Conservation (phyloP, 2,888 invertebrate genomes). For the Trachelus stipa region DNA sequence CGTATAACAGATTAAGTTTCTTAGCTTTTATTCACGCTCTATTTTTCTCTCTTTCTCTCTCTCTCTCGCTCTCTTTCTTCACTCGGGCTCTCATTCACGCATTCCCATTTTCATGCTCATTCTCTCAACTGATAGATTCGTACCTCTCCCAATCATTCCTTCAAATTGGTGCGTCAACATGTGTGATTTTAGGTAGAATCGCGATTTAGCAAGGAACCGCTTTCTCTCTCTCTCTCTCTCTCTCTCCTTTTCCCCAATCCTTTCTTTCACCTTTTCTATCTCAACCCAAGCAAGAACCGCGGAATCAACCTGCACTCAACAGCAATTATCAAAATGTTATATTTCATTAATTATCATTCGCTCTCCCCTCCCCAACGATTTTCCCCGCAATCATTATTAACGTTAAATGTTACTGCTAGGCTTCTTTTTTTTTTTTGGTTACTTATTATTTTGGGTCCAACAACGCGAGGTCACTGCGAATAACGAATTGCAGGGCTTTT, state of each 20-base stretch:
- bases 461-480: constrained; percentile 9
- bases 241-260: not conserved
- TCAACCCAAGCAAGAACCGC: not conserved
- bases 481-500: constrained; percentile 2
- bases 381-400: not conserved
- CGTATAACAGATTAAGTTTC: constrained; percentile 30
- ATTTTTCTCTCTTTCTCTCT: not conserved
- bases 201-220: not conserved
- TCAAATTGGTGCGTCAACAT: constrained; percentile 23
- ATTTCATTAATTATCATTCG: not conserved
- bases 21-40: constrained; percentile 24
- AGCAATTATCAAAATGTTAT: not conserved
- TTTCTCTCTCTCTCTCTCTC: not conserved
- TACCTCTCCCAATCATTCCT: not conserved
- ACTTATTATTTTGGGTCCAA: constrained; percentile 4
- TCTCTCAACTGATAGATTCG: not conserved
- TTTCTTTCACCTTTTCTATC: not conserved
- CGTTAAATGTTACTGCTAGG: not conserved
- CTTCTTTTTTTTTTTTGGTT: not conserved
- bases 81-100: not conserved
- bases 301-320: not conserved
- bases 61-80: not conserved
- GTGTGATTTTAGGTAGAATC: constrained; percentile 5
- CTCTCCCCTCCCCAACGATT: not conserved
- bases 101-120: not conserved